Evolutionary conservation across 2,113 vertebrate genomes (phyloP).

Genomic region (Hipposideros armiger): DNA sequence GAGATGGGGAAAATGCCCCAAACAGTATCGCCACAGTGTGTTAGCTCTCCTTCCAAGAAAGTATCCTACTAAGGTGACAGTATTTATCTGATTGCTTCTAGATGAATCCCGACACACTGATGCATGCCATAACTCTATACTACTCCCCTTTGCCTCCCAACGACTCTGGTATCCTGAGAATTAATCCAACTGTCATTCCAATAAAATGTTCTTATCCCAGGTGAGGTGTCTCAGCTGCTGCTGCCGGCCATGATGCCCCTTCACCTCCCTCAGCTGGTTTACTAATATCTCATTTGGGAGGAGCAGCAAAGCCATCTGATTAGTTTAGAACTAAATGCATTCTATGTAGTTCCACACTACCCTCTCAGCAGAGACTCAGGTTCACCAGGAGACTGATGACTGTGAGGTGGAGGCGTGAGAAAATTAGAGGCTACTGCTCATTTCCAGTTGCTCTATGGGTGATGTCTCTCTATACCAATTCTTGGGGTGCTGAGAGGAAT

Average conservation of each 20-base stretch:
- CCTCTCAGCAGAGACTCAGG: not conserved
- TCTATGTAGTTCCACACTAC: not conserved
- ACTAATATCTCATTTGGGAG: not conserved
- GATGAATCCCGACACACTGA: slow-evolving; percentile 22
- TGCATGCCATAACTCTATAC: slow-evolving; percentile 38
- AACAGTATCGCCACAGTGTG: not conserved
- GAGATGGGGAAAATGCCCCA: not conserved
- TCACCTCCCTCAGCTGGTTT: not conserved
- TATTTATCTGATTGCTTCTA: slow-evolving; percentile 62
- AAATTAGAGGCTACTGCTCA: not conserved
- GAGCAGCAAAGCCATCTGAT: not conserved
- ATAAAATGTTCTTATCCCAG: slow-evolving; percentile 2
- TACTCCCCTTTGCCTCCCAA: slow-evolving; percentile 25
- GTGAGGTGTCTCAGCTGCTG: not conserved
- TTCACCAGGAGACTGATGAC: not conserved
- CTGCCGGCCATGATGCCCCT: not conserved
- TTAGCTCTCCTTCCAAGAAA: not conserved
- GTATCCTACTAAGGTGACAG: not conserved
- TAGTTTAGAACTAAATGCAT: not conserved
- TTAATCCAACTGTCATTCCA: not conserved
- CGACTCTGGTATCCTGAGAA: slow-evolving; percentile 34
- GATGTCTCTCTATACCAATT: not conserved
- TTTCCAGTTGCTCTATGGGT: not conserved
- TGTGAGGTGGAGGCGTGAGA: not conserved
- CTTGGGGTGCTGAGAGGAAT: not conserved